Evolutionary conservation across 2,888 invertebrate genomes (phyloP).

Genomic region (Sialis fuliginosa): DNA sequence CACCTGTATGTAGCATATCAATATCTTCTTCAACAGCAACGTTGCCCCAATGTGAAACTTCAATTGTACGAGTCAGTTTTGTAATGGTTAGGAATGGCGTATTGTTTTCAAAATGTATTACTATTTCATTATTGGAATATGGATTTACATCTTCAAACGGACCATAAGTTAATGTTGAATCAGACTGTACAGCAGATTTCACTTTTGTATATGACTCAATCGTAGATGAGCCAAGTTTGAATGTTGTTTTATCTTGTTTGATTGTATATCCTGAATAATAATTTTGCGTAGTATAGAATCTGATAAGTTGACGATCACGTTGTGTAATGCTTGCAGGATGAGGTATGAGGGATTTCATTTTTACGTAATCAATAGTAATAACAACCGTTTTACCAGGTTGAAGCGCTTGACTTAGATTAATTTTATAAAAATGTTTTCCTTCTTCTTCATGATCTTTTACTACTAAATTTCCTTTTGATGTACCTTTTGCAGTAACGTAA

Average conservation of each 20-base stretch:
- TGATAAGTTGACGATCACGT: constrained; percentile 84
- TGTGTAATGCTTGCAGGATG: constrained; percentile 82
- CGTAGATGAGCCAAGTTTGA: constrained; percentile 58
- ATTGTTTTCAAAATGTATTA: constrained; percentile 90
- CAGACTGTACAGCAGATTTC: constrained; percentile 62
- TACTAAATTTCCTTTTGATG: constrained; percentile 24
- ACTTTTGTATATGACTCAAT: constrained; percentile 69
- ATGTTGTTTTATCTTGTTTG: constrained; percentile 60
- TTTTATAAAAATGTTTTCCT: constrained; percentile 26
- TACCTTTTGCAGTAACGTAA: constrained; percentile 53
- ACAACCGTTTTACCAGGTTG: constrained; percentile 38
- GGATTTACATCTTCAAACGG: constrained; percentile 61
- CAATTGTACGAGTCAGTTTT: constrained; percentile 68
- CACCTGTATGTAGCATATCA: constrained; percentile 84
- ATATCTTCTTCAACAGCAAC: constrained; percentile 92
- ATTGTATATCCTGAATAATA: constrained; percentile 71
- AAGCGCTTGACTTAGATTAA: constrained; percentile 24
- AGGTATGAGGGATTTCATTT: constrained; percentile 59
- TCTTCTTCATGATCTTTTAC: constrained; percentile 24
- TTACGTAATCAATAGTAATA: constrained; percentile 52
- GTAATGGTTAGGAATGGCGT: constrained; percentile 91
- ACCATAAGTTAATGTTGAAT: constrained; percentile 74
- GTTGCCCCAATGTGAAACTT: constrained; percentile 99
- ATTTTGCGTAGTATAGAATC: constrained; percentile 70
- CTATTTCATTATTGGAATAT: constrained; percentile 38